Evolutionary conservation across 92 coral and sea anemone genomes (phyloP), one percentile per base, ranked within the genome.

Genomic region (Nematostella vectensis): DNA sequence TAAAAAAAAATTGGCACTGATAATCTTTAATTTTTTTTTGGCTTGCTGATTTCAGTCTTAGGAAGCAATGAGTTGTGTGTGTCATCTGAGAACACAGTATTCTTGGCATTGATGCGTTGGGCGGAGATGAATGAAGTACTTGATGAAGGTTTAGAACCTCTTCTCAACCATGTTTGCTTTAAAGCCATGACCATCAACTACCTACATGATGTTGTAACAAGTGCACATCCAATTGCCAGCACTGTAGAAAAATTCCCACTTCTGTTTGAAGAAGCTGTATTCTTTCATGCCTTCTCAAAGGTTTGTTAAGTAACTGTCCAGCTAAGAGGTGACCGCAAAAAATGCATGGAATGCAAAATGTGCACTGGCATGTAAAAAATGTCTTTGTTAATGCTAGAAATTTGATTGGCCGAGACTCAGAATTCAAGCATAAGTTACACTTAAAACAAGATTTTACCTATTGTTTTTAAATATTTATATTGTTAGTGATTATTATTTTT

Each of bases 51-150:
- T 37, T 37, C 57, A 85, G 95, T 85, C 37, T 69, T 85, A 37
- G 75, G 74, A 64, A 85, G 88, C 60, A 60, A 81, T 22, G 74
- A 81, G 31, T 72, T 85, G 53, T 62, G 74, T 62, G 83, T 89
- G 26, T 83, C 94, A 12, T 81, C 80, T 29, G 97, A 89, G 61
- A 89, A 89, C 60, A 88, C 94, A 25, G 97, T 85, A 12, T 89
- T 89, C 72, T 83, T 85, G 23, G 88, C 91, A n/a, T 62, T 89
- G 49, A 89, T 80, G 80, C 58, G 83, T 57, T 89, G 96, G 96
- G 88, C 95, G 2, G 95, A 85, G 33, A 81, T 85, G 50, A 85
- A 85, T 71, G 94, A 80, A 36, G 67, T 63, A 11, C 71, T 69
- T 51, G 83, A 75, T 36, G 95, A 75, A 23, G 75, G 36, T 21